Evolutionary conservation across 1,140 invertebrate species (phyloP), one percentile per base, ranked within the genome.

Genomic region (Cotesia glomerata): DNA sequence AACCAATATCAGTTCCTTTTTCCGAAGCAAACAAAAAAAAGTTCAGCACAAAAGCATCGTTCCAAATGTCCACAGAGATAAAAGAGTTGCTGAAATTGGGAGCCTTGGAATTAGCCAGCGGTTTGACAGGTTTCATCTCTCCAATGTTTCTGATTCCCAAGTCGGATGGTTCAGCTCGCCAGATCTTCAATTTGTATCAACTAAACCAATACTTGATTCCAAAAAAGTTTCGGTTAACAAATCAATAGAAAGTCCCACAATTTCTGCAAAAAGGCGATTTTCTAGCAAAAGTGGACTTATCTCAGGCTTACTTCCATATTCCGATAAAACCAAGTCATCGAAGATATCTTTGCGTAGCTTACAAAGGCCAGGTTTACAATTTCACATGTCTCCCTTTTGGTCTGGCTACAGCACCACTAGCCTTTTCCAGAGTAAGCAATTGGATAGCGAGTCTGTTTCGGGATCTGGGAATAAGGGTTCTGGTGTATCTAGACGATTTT

Each of bases 221-320:
- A 58, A 81, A 69, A 36, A 62, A 73, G 14, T 84, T 82, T 72
- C 71, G 72, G 7, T 68, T 83, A 14, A 75, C 80, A 18, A 75
- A 74, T 56, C 77, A 81, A 61, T 61, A 71, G 67, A 73, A 72
- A 54, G 65, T 80, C 5, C 76, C 80, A 49, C 64, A 75, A 0
- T 82, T 81, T 51, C 39, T 84, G 4, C 78, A 82, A 54, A 52
- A 63, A n/a, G 62, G 73, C 58, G 82, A 84, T 63, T 82, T 79
- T 76, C 75, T 84, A 78, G 74, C 69, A 3, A 79, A 78, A 49
- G 36, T 85, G 54, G 82, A 84, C 59, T 49, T 83, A 5, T 77
- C 75, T 13, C 75, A 80, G 26, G 81, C 81, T 3, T 84, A 82
- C 54, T 81, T 83, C 69, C 79, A 82, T 71, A 35, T 83, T 7